Conservation (phyloP, 2,797 vertebrate genomes). For the Tenualosa thibaudeaui region DNA sequence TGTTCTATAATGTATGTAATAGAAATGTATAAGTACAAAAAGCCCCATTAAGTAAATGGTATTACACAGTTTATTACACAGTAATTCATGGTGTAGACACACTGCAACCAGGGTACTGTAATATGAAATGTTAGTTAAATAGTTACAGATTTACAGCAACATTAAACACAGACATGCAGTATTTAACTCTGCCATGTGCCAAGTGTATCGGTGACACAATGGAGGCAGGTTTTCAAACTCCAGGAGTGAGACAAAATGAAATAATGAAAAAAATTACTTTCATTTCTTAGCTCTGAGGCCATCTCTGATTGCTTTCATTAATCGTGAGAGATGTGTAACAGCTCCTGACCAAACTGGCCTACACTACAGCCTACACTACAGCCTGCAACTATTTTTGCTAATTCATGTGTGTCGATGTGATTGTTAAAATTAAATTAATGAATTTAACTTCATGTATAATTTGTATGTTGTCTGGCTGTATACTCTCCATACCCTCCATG, state of each 20-base stretch:
- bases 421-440: not conserved
- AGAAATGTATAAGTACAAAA: too few species aligned
- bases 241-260: not conserved
- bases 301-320: not conserved
- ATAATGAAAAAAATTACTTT: not conserved
- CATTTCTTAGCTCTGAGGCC: not conserved
- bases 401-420: not conserved
- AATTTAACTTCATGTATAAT: not conserved
- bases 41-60: too few species aligned
- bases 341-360: not conserved
- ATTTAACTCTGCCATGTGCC: not conserved
- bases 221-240: not conserved
- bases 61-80: too few species aligned
- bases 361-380: too few species aligned
- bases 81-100: too few species aligned
- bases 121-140: too few species aligned
- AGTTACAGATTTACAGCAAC: not conserved
- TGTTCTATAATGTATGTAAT: too few species aligned
- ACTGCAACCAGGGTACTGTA: too few species aligned
- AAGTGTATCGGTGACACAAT: not conserved
- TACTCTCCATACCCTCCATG: too few species aligned
- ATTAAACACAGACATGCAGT: not conserved
- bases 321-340: not conserved
- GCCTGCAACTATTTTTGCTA: not conserved
- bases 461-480: not conserved